Evolutionary conservation across 1,140 invertebrate species (phyloP), one percentile per base, ranked within the genome.

Genomic region (Zaprionus nigranus): DNA sequence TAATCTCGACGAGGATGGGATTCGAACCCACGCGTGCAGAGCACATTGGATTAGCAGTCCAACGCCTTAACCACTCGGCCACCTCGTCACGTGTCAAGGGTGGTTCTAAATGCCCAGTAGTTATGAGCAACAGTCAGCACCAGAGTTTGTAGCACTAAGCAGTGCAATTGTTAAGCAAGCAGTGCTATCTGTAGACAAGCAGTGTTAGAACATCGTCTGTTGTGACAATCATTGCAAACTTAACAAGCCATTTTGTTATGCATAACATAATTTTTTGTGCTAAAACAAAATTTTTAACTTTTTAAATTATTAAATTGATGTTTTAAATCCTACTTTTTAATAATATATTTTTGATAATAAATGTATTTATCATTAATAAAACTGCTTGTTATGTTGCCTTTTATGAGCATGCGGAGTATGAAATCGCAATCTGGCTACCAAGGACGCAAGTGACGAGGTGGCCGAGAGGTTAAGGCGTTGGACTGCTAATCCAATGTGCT

Each of bases 41-140:
- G 93, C 94, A 94, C 94, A 94, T 94, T 94, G 94, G 94, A 94
- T 95, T 96, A 96, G 96, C 96, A 96, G 96, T 96, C 96, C 96
- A 96, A 96, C 96, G 96, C 96, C 96, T 96, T 96, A 96, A 96
- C 96, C 96, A 96, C 96, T 96, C 96, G 96, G 96, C 96, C 96
- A 96, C 96, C 96, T 96, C 96, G 66, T 75, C 65, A 75, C 28
- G 58, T 75, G 65, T 6, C 34, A n/a, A 13, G 34, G 57, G 49
- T 38, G 36, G 28, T 53, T 2, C 59, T 43, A 75, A 70, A 30
- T 30, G 26, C 7, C 1, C 24, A 58, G 5, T 63, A 40, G 12
- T 26, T 40, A 34, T 53, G 51, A 43, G 34, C 15, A 30, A 0
- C 12, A 13, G 17, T 2, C 15, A n/a, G 7, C 20, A 54, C 9